Evolutionary conservation across 1,140 invertebrate species (phyloP), one percentile per base, ranked within the genome.

Genomic region (Lethocerus indicus): DNA sequence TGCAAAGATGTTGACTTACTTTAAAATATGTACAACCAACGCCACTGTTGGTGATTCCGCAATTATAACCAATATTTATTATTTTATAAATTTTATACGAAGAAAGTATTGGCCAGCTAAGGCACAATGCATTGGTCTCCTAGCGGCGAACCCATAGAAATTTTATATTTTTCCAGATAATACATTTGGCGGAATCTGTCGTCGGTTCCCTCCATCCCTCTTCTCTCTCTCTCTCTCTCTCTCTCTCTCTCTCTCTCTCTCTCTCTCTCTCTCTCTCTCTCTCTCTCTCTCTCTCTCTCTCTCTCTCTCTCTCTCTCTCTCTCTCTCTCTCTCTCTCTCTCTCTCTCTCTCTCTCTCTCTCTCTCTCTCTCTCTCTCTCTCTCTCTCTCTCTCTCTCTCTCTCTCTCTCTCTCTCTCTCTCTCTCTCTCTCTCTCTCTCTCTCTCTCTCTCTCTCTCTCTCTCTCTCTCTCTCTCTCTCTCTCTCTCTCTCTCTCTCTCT

Each of bases 351-450:
- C 5, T 32, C 27, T 35, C 32, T 47, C 27, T n/a, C 28, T 46
- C 44, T 46, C 44, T 46, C 28, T 29, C 28, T 46, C 44, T 46
- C 28, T 27, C 24, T 46, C 44, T 46, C 28, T 29, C 45, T 47
- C 6, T 16, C 4, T 32, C 27, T 32, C 32, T 47, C 45, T 35
- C 32, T 3, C 45, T 3, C 27, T 32, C 27, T 47, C 32, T 35
- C 27, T 26, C 45, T 47, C 45, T 47, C 45, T 29, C 28, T 29
- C 44, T 46, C 28, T 3, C 28, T 46, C 44, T 46, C 44, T 29
- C 28, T 46, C 28, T 46, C 23, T 29, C 28, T 46, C 44, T 46
- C 23, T 26, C 23, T 27, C 24, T 46, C 28, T 29, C 4, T 46
- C 4, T 27, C 28, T 29, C 23, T 26, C 44, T 28, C 24, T 26